A percentile compares a stretch with the other conserved stretches of the same genome.
Conservation (phyloP, 2,888 invertebrate genomes). For the Torymus auratus region DNA sequence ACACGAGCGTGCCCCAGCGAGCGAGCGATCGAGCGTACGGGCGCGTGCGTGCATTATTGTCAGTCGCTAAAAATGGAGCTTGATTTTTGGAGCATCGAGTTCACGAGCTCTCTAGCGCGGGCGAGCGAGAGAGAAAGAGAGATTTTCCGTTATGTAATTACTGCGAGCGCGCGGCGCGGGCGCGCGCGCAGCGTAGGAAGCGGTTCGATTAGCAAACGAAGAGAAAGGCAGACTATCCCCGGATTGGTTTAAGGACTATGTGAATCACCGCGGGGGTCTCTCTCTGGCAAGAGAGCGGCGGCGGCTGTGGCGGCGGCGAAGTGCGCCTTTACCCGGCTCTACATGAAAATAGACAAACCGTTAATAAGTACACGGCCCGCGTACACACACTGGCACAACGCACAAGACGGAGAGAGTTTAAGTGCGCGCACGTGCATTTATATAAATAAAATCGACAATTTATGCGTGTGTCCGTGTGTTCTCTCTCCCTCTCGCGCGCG, state of each 20-base stretch:
- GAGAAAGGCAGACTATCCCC: conserved; percentile 75
- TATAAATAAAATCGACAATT: conserved; percentile 44
- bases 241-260: conserved; percentile 74
- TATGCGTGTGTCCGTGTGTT: conserved; percentile 19
- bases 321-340: conserved; percentile 19
- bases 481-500: background rate
- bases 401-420: background rate
- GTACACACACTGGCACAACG: conserved; percentile 11
- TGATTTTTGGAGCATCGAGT: conserved; percentile 60
- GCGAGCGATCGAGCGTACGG: too few relatives aligned
- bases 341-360: conserved; percentile 58
- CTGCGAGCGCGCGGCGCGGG: conserved; percentile 68
- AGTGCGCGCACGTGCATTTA: conserved; percentile 11
- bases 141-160: conserved; percentile 61
- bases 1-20: too few relatives aligned
- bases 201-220: conserved; percentile 76
- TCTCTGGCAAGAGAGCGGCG: conserved; percentile 1
- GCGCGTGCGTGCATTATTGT: conserved; percentile 34
- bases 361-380: conserved; percentile 47
- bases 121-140: conserved; percentile 3
- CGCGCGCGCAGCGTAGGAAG: conserved; percentile 72
- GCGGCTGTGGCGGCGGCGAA: background rate
- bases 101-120: conserved; percentile 34
- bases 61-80: conserved; percentile 51
- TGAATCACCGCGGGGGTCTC: conserved; percentile 73